Base-by-base conservation (phyloP, 2,888 invertebrate species). In the Melipona bicolor region DNA sequence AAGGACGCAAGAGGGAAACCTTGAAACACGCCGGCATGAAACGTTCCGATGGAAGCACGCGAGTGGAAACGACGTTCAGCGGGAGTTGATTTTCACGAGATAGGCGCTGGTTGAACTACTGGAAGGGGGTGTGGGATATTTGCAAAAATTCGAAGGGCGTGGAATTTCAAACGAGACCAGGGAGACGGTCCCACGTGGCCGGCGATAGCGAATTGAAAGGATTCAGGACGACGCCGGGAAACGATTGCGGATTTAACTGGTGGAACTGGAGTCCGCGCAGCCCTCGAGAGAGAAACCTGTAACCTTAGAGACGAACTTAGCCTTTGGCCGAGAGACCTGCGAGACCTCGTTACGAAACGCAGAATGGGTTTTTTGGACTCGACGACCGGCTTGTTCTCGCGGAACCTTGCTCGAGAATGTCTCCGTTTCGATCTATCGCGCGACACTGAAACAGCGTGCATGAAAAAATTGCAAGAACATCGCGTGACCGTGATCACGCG, bases 381-480 rank as follows among this genome's bases (percentile, higher is more conserved):
- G 24, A 43, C 43, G 50, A 56, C 54, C 67, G n/a, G 56, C 24
- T 74, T 65, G 27, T 54, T 6, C 43, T 43, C 65, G 17, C 13
- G 15, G 19, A 52, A 32, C 56, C 27, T 36, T 15, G 15, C 54
- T 50, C 19, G 52, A 74, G 73, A 74, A 74, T 74, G 36, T 64
- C 73, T 64, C 64, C 32, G 64, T n/a, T 24, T 13, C 50, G 19
- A 52, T 36, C 21, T 62, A 21, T 73, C 62, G 62, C 50, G 27
- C 49, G 43, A 43, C 43, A 11, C 21, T 78, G 83, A 19, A 85
- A 27, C 27, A 27, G 27, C 15, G 61, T 77, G 0, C 32, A 27
- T 27, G 68, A 3, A 87, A 52, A 52, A 56, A 89, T 84, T 32
- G 81, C 3, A 13, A 15, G 17, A 72, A n/a, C 3, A 9, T 9